Percentiles rank a stretch among this genome's conserved stretches.
These are phyloP conservation scores for Diloba caeruleocephala DNA, from an alignment of 2,888 invertebrate species.

Conservation along the genomic window DNA sequence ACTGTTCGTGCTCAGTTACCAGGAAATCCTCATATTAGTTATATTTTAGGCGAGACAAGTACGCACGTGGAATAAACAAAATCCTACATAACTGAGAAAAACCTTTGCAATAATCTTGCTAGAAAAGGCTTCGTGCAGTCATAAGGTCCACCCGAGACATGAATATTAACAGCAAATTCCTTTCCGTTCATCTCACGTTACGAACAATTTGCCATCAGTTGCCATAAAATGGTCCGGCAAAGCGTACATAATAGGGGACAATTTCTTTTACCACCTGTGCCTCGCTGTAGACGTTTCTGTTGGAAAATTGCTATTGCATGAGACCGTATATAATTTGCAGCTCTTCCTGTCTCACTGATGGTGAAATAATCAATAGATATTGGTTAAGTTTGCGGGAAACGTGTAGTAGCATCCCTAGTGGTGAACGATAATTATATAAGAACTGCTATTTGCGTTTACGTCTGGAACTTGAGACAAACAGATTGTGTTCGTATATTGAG, in stretches of 20 bases:
- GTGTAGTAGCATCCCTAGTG: constrained; percentile 15
- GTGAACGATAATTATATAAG: neutral
- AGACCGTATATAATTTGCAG: constrained; percentile 57
- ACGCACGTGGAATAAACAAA: constrained; percentile 63
- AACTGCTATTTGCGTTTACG: constrained; percentile 14
- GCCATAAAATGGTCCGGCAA: constrained; percentile 79
- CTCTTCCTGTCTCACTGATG: constrained; percentile 39
- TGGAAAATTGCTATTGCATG: constrained; percentile 56
- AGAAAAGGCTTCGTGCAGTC: constrained; percentile 57
- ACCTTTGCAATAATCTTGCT: constrained; percentile 61
- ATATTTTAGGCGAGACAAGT: constrained; percentile 57
- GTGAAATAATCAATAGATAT: constrained; percentile 48
- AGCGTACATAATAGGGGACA: constrained; percentile 79
- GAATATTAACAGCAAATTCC: constrained; percentile 74
- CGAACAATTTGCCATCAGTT: constrained; percentile 79
- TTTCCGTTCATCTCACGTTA: constrained; percentile 67
- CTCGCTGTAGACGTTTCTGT: constrained; percentile 54
- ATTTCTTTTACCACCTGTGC: constrained; percentile 83
- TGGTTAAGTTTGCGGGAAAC: constrained; percentile 36
- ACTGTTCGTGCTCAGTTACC: constrained; percentile 19
- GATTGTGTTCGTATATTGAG: too few relatives aligned
- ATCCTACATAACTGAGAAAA: constrained; percentile 44
- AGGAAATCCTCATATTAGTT: constrained; percentile 50
- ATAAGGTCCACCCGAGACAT: constrained; percentile 68
- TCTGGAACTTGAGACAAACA: neutral